Percentiles rank a stretch among this genome's conserved stretches.
These are phyloP conservation scores for Meloe dianella DNA, from an alignment of 2,888 invertebrate genomes.

Conservation along the genomic window DNA sequence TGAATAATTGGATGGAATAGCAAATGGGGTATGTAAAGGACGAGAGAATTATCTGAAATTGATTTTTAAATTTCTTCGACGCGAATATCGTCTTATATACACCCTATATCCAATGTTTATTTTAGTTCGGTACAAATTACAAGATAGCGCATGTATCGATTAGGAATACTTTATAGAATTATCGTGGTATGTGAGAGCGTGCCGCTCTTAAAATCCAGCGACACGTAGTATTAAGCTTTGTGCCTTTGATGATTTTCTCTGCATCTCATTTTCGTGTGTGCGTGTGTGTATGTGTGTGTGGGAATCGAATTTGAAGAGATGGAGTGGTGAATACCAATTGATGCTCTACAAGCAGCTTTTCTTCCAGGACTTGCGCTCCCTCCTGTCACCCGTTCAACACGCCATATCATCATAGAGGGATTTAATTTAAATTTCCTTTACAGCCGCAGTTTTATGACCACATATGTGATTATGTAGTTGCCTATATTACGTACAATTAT, in stretches of 20 bases:
- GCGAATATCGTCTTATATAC: conserved; percentile 47
- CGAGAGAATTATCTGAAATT: conserved; percentile 47
- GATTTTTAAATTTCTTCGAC: conserved; percentile 53
- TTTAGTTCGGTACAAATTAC: conserved; percentile 46
- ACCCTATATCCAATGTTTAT: conserved; percentile 53
- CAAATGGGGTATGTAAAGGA: conserved; percentile 30
- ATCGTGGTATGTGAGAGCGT: conserved; percentile 31
- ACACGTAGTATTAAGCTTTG: conserved; percentile 58
- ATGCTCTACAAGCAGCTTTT: conserved; percentile 53
- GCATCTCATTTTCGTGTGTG: conserved; percentile 60
- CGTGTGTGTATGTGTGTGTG: conserved; percentile 54
- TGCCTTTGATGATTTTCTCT: conserved; percentile 62
- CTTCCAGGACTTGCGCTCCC: conserved; percentile 37
- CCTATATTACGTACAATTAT: not conserved
- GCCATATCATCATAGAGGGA: conserved; percentile 36
- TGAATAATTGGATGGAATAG: conserved; percentile 19
- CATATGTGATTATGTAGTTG: conserved; percentile 9
- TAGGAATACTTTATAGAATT: conserved; percentile 35
- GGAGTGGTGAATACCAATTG: conserved; percentile 61
- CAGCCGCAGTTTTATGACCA: conserved; percentile 9
- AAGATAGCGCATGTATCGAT: conserved; percentile 39
- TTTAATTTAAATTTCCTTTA: conserved; percentile 38
- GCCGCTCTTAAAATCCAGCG: conserved; percentile 45
- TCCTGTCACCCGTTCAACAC: conserved; percentile 28
- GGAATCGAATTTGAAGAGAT: conserved; percentile 60